Percentiles rank a stretch among this genome's conserved stretches.
These are phyloP conservation scores for Holothuria glaberrima DNA, from an alignment of 35 echinoderm and acorn worm genomes.

Conservation along the genomic window DNA sequence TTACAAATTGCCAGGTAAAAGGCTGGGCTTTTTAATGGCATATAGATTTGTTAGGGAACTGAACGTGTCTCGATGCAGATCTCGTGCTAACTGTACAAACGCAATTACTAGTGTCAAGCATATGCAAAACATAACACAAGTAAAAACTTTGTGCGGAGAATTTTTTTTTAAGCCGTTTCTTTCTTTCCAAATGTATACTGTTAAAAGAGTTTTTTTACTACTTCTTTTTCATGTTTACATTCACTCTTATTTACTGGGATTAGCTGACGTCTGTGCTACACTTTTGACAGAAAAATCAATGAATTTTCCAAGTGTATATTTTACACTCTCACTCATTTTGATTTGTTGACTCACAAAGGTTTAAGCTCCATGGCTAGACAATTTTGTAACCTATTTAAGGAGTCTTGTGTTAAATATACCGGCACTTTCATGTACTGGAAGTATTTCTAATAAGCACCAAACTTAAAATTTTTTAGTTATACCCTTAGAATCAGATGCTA, in stretches of 20 bases:
- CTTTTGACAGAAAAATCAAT: background rate
- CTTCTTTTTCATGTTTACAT: background rate
- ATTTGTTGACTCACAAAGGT: no score
- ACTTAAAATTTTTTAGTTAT: background rate
- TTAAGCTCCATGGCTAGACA: background rate
- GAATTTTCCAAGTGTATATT: no score
- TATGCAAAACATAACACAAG: background rate
- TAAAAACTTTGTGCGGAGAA: background rate
- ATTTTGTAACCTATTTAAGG: constrained; percentile 3
- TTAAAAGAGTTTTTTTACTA: background rate
- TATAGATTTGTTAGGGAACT: no score
- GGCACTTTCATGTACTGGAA: background rate
- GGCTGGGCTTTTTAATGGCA: no score
- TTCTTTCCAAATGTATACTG: constrained; percentile 3
- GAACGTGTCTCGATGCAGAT: no score
- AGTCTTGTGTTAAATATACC: background rate
- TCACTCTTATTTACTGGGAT: no score
- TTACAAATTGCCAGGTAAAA: no score
- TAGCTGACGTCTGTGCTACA: no score
- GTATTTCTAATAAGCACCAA: background rate
- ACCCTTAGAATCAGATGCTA: background rate
- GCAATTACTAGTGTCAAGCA: background rate
- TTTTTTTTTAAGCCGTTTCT: background rate
- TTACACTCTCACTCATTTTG: background rate
- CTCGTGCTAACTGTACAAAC: background rate